Conservation (phyloP, 2,888 invertebrate species). For the Folsomia candida region DNA sequence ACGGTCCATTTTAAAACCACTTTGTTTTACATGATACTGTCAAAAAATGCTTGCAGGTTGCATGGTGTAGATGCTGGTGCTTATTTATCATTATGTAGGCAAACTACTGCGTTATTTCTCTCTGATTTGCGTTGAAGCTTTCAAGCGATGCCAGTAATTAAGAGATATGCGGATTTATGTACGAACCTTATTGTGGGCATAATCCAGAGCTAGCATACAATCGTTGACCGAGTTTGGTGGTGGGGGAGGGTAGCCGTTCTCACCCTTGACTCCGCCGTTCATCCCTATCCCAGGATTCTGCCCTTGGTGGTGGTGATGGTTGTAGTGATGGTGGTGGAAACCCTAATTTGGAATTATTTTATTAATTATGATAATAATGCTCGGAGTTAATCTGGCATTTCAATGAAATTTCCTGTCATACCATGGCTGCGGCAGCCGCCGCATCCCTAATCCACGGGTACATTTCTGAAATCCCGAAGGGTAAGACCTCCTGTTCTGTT, state of each 20-base stretch:
- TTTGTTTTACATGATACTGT: conserved; percentile 7
- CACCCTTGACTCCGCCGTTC: conserved; percentile 50
- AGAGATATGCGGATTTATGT: not conserved
- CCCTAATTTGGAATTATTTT: conserved; percentile 38
- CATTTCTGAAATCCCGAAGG: conserved; percentile 40
- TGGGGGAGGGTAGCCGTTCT: conserved; percentile 49
- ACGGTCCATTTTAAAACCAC: not conserved
- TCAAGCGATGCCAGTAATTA: not conserved
- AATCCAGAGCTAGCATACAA: conserved; percentile 69
- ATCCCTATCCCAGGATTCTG: conserved; percentile 36
- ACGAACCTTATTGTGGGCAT: conserved; percentile 66
- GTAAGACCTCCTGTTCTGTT: conserved; percentile 21
- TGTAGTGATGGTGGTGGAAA: conserved; percentile 46
- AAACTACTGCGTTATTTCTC: not conserved
- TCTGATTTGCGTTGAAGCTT: not conserved
- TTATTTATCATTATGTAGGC: not conserved
- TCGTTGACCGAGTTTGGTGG: conserved; percentile 57
- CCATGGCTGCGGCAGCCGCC: conserved; percentile 49
- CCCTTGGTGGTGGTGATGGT: conserved; percentile 39
- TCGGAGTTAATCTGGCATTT: too few relatives aligned
- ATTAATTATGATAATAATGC: too few relatives aligned
- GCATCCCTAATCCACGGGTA: conserved; percentile 50
- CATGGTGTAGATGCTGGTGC: too few relatives aligned
- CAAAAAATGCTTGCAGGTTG: too few relatives aligned
- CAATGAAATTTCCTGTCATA: too few relatives aligned